A percentile compares a stretch with the other conserved stretches of the same genome.
Evolutionary conservation across 2,113 vertebrate species (phyloP).

Genomic region (Zootoca vivipara): DNA sequence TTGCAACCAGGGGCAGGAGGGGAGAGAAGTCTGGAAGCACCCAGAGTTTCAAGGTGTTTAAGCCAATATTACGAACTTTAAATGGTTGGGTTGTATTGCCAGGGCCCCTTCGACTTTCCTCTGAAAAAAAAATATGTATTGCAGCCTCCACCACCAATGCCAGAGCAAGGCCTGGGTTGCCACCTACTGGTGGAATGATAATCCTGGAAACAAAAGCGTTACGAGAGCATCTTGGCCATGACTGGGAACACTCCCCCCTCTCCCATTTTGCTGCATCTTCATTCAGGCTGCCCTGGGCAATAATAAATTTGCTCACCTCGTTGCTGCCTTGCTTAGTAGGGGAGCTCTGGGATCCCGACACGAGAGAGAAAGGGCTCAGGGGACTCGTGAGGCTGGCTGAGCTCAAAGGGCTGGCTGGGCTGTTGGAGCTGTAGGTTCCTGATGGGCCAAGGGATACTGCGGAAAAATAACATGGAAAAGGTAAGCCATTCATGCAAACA

Average conservation of each 20-base stretch:
- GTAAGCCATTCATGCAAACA: rapidly evolving
- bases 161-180: neutral
- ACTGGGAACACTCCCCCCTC: neutral
- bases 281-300: neutral
- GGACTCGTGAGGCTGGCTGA: constrained; percentile 95
- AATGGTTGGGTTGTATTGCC: neutral
- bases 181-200: neutral
- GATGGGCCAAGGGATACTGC: constrained; percentile 82
- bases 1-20: neutral
- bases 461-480: constrained; percentile 4
- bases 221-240: neutral
- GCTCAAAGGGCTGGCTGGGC: constrained; percentile 95
- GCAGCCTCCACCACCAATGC: rapidly evolving
- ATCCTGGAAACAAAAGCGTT: rapidly evolving
- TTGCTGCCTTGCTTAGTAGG: constrained; percentile 86
- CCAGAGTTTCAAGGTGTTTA: neutral
- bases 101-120: neutral
- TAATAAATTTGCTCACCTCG: constrained; percentile 83
- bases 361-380: constrained; percentile 92
- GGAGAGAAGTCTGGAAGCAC: neutral
- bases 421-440: constrained; percentile 92
- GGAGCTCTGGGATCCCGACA: constrained; percentile 89
- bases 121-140: neutral
- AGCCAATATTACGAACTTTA: neutral
- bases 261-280: neutral